Conservation (phyloP, 2,797 vertebrate species). For the Microctenopoma steveboyesi region DNA sequence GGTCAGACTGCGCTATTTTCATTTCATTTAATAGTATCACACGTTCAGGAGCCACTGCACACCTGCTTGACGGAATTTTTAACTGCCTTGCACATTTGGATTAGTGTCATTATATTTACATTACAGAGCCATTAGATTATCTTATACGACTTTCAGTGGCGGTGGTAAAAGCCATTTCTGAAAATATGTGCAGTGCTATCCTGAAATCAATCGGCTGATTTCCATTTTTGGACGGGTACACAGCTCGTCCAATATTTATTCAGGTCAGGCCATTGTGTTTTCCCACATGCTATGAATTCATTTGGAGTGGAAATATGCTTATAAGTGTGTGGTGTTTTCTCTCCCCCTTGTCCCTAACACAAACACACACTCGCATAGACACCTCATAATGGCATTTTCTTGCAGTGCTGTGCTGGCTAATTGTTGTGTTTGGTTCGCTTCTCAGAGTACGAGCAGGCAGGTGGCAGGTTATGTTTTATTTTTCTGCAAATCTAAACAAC, state of each 20-base stretch:
- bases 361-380: slow-evolving; percentile 30
- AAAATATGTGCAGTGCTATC: slow-evolving; percentile 57
- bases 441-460: slow-evolving; percentile 46
- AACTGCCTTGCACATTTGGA: slow-evolving; percentile 62
- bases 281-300: slow-evolving; percentile 61
- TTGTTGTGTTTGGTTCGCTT: slow-evolving; percentile 66
- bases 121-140: slow-evolving; percentile 68
- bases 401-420: slow-evolving; percentile 58
- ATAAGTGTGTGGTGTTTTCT: slow-evolving; percentile 45
- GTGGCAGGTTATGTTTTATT: slow-evolving; percentile 70
- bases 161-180: slow-evolving; percentile 60
- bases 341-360: slow-evolving; percentile 4
- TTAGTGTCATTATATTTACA: slow-evolving; percentile 74
- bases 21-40: slow-evolving; percentile 77
- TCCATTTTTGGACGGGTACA: slow-evolving; percentile 63
- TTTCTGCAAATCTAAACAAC: slow-evolving; percentile 71
- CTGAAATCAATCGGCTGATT: slow-evolving; percentile 71
- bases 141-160: slow-evolving; percentile 55
- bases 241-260: slow-evolving; percentile 61
- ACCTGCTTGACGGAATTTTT: slow-evolving; percentile 69
- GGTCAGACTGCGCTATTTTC: slow-evolving; percentile 62
- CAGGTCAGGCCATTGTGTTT: slow-evolving; percentile 68
- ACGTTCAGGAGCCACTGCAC: slow-evolving; percentile 67
- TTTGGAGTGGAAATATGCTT: slow-evolving; percentile 62
- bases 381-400: slow-evolving; percentile 55